Evolutionary conservation across 2,888 invertebrate species (phyloP).

Genomic region (Drosophila peninsularis): DNA sequence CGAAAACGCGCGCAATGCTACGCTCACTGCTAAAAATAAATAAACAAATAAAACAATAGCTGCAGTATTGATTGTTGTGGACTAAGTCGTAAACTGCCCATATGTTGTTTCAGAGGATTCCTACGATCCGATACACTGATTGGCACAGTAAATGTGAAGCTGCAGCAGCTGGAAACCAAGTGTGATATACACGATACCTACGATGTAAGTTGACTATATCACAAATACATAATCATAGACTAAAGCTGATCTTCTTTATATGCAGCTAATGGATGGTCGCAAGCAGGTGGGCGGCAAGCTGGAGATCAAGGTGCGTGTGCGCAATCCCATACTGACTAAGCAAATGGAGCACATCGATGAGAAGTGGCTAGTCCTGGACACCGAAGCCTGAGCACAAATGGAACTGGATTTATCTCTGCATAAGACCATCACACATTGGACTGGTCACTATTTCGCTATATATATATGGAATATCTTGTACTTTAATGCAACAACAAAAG

Average conservation of each 20-base stretch:
- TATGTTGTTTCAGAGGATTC: constrained; percentile 95
- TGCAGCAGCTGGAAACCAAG: constrained; percentile 94
- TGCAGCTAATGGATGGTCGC: constrained; percentile 94
- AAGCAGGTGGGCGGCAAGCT: constrained; percentile 94
- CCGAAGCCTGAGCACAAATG: constrained; percentile 54
- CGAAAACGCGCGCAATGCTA: constrained; percentile 50
- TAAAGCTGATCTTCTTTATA: constrained; percentile 33
- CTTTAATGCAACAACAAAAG: constrained; percentile 24
- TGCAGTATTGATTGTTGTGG: constrained; percentile 84
- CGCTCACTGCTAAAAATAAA: constrained; percentile 41
- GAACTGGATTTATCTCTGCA: neutral
- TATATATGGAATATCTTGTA: constrained; percentile 2
- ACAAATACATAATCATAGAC: neutral
- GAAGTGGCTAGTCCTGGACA: constrained; percentile 95
- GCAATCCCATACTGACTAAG: constrained; percentile 94
- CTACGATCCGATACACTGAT: constrained; percentile 94
- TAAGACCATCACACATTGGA: neutral
- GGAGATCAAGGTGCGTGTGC: constrained; percentile 93
- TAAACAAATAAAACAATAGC: constrained; percentile 68
- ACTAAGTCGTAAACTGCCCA: constrained; percentile 85
- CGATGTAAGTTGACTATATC: constrained; percentile 89
- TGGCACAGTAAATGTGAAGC: constrained; percentile 92
- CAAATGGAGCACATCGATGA: constrained; percentile 95
- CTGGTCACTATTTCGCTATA: neutral
- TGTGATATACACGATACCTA: constrained; percentile 96